These are phyloP conservation scores for Drosophila hydei DNA, from an alignment of 1,140 invertebrate genomes.

Conservation along the genomic window DNA sequence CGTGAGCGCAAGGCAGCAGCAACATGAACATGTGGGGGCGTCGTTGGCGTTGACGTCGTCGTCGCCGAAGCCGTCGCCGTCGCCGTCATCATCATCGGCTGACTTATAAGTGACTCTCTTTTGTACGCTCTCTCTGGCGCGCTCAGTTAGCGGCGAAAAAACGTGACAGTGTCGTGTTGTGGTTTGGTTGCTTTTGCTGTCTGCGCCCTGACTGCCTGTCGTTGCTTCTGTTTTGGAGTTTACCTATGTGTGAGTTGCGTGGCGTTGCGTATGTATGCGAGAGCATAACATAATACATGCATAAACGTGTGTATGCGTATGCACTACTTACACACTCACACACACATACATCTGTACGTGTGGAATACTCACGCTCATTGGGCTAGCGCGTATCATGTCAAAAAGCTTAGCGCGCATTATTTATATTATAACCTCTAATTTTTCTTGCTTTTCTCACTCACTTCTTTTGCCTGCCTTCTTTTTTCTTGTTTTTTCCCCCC, in stretches of 20 bases:
- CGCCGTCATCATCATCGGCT: slow-evolving; percentile 33
- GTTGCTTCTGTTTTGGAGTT: slow-evolving; percentile 46
- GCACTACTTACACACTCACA: slow-evolving; percentile 32
- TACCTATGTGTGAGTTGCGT: slow-evolving; percentile 39
- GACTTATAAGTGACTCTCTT: slow-evolving; percentile 23
- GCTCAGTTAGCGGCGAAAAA: slow-evolving; percentile 52
- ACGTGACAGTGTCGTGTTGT: slow-evolving; percentile 75
- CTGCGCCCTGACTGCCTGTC: slow-evolving; percentile 5
- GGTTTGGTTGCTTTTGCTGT: slow-evolving; percentile 53
- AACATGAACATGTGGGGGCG: slow-evolving; percentile 62
- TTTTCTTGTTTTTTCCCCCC: slow-evolving; percentile 14
- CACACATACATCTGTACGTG: slow-evolving; percentile 13
- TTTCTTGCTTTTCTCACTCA: slow-evolving; percentile 46
- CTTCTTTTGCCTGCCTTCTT: slow-evolving; percentile 35
- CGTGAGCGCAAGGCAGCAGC: slow-evolving; percentile 30
- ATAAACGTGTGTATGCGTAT: slow-evolving; percentile 46
- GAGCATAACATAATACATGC: slow-evolving; percentile 42
- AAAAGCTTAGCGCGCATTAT: slow-evolving; percentile 74
- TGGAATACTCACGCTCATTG: slow-evolving; percentile 43
- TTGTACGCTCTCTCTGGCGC: slow-evolving; percentile 16
- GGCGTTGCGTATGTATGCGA: slow-evolving; percentile 28
- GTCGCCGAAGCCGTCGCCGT: no score
- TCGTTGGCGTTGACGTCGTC: slow-evolving; percentile 41
- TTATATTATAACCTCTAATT: slow-evolving; percentile 79
- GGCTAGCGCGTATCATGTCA: slow-evolving; percentile 64